Evolutionary conservation across 1,140 invertebrate genomes (phyloP), one percentile per base, ranked within the genome.

Genomic region (Trichonephila inaurata): DNA sequence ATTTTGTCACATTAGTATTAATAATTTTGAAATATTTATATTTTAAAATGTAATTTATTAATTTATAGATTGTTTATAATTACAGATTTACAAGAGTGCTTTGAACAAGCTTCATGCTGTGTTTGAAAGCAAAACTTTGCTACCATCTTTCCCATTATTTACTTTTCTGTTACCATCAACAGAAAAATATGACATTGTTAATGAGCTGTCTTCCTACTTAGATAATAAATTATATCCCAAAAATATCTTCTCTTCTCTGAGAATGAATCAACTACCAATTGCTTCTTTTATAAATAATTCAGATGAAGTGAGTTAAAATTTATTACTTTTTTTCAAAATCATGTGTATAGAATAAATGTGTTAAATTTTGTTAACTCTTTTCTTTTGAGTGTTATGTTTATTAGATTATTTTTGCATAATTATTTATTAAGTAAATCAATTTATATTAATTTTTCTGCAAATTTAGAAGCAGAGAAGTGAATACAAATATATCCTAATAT

Each of bases 61-160:
- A 40, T 40, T 40, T 40, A 40, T 4, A 40, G 33, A 40, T 40
- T 40, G 33, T 40, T 40, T 40, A 40, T 40, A 3, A 40, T 40
- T 40, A 40, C 58, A 91, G 89, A 21, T 21, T 61, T 91, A 82
- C 21, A 33, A 82, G 1, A 10, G 16, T 58, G 21, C n/a, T 61
- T 61, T 62, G 58, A 24, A 82, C 2, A 18, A 51, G 51, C 33
- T 62, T 24, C 28, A 62, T n/a, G 8, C 19, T 33, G n/a, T 91
- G 6, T n/a, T 91, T 82, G 40, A 82, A 10, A 69, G 28, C 18
- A 21, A 28, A 18, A 61, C 51, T 61, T 44, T 82, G 14, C 19
- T 72, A 16, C 24, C 51, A 19, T 19, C 90, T 14, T 92, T 85
- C n/a, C 90, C 81, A 24, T 85, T 85, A 28, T 51, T 92, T 66